Percentiles rank a stretch among this genome's conserved stretches.
These are phyloP conservation scores for Lepas anatifera DNA, from an alignment of 2,888 invertebrate genomes.

Conservation along the genomic window DNA sequence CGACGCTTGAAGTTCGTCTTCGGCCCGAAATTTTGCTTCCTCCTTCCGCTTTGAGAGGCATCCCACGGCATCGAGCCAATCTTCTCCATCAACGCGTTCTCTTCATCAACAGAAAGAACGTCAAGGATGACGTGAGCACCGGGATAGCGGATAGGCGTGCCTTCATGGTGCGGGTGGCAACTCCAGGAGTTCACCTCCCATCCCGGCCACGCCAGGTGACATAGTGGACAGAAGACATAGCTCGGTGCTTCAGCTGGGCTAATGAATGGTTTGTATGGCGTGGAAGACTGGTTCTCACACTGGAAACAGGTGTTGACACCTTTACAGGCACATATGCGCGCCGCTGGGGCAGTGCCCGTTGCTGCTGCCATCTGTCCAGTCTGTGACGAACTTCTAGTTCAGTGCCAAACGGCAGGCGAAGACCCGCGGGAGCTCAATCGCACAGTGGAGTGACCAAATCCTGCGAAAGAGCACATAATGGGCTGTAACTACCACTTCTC, in stretches of 20 bases:
- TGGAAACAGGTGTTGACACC: slow-evolving; percentile 76
- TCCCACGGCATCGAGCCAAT: slow-evolving; percentile 78
- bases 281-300: slow-evolving; percentile 46
- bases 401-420: too few species aligned
- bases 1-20: slow-evolving; percentile 95
- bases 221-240: slow-evolving; percentile 63
- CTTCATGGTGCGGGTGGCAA: slow-evolving; percentile 54
- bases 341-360: too few species aligned
- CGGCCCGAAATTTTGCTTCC: slow-evolving; percentile 96
- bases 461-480: too few species aligned
- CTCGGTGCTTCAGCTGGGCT: slow-evolving; percentile 27
- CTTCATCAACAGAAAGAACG: slow-evolving; percentile 62
- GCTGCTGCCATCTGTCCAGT: too few species aligned
- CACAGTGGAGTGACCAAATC: too few species aligned
- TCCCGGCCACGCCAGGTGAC: slow-evolving; percentile 61
- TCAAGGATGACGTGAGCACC: slow-evolving; percentile 39
- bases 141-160: slow-evolving; percentile 33
- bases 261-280: not conserved
- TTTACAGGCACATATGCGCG: slow-evolving; percentile 72
- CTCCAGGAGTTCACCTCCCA: slow-evolving; percentile 50
- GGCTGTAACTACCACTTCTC: too few species aligned
- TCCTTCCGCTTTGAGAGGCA: slow-evolving; percentile 83
- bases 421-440: too few species aligned
- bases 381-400: too few species aligned
- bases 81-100: slow-evolving; percentile 46